Conservation (phyloP, 1,140 invertebrate species). For the Lordiphosa mommai region DNA sequence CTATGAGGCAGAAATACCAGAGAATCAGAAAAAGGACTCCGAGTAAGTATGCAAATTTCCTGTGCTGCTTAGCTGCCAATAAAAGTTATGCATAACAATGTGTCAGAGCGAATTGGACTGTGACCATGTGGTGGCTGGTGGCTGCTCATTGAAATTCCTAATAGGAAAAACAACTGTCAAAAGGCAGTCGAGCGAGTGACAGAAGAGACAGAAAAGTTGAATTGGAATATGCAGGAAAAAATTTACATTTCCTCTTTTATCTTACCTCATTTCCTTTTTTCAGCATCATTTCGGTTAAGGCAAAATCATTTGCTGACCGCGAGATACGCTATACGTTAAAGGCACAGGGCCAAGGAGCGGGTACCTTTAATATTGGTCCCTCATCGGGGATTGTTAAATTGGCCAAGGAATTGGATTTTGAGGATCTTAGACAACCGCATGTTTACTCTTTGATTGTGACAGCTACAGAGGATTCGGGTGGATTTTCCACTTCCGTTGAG, state of each 20-base stretch:
- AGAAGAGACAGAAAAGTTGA: constrained; percentile 23
- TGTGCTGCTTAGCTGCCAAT: constrained; percentile 42
- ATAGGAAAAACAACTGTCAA: constrained; percentile 66
- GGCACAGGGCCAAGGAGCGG: constrained; percentile 95
- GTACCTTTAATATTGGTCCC: constrained; percentile 96
- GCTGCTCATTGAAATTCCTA: constrained; percentile 69
- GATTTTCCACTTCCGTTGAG: constrained; percentile 96
- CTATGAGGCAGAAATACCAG: constrained; percentile 96
- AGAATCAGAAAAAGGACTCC: constrained; percentile 97
- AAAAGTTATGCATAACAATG: constrained; percentile 62
- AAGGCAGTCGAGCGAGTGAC: constrained; percentile 63
- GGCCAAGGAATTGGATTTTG: constrained; percentile 96
- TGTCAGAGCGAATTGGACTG: constrained; percentile 29
- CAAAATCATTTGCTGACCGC: constrained; percentile 96
- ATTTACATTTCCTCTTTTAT: constrained; percentile 42
- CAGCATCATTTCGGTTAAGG: constrained; percentile 95
- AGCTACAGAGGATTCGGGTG: constrained; percentile 96
- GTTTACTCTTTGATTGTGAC: constrained; percentile 95
- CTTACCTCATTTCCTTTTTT: constrained; percentile 5
- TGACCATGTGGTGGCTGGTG: constrained; percentile 21
- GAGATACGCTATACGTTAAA: constrained; percentile 96
- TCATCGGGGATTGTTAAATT: constrained; percentile 96
- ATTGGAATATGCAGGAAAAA: constrained; percentile 46
- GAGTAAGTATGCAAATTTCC: constrained; percentile 85
- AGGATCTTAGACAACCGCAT: constrained; percentile 94